Conservation (phyloP, 2,113 vertebrate genomes). For the Lanius ludovicianus region DNA sequence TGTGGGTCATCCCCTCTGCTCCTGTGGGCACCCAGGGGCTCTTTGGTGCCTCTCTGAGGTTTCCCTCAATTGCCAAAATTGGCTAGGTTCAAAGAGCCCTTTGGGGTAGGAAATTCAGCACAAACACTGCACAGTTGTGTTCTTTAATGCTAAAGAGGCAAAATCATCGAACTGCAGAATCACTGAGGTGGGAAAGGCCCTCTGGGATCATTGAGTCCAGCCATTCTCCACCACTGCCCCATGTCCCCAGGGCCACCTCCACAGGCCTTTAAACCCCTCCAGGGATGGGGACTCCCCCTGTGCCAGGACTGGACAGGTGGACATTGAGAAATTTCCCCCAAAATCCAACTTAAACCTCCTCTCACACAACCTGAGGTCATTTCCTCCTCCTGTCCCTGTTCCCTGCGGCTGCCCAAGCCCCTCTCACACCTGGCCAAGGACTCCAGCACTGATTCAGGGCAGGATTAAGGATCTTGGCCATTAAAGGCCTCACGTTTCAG, state of each 20-base stretch:
- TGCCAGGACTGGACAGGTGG: neutral
- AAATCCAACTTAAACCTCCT: neutral
- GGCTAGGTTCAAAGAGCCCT: neutral
- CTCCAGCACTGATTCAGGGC: neutral
- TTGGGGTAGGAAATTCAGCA: neutral
- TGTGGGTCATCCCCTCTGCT: neutral
- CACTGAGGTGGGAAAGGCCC: neutral
- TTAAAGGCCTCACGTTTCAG: neutral
- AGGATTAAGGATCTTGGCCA: neutral
- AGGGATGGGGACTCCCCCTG: neutral
- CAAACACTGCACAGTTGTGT: neutral
- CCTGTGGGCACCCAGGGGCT: rapidly evolving
- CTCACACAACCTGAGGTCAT: neutral
- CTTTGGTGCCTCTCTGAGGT: neutral
- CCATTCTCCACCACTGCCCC: neutral
- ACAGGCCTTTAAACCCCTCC: neutral
- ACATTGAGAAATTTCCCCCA: neutral
- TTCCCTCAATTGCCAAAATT: neutral
- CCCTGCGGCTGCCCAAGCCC: neutral
- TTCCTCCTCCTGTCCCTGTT: neutral
- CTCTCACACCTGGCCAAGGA: neutral
- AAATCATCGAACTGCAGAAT: neutral
- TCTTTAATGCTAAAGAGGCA: neutral
- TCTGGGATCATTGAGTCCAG: neutral
- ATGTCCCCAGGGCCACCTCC: neutral